phyloP scores from a whole-genome alignment of 2,888 invertebrate species.

The Lagria hirta region DNA sequence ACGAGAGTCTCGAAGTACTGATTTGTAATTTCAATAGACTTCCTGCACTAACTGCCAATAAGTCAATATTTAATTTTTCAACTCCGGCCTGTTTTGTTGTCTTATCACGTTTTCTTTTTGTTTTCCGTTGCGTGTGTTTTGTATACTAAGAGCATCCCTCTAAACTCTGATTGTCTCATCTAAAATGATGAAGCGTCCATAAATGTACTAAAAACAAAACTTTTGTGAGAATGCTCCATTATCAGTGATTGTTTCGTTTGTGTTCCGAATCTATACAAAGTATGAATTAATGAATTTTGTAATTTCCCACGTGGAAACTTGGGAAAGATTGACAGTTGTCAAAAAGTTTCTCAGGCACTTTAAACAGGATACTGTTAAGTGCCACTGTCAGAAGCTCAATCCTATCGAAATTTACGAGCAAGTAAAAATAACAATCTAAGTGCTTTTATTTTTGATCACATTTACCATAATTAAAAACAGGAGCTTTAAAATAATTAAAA shows the following conservation, averaged over 20 bases:
- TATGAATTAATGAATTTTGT: too few relatives aligned
- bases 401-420: constrained; percentile 13
- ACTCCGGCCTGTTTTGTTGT: constrained; percentile 12
- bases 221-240: too few relatives aligned
- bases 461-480: not conserved
- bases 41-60: constrained; percentile 19
- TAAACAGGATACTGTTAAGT: constrained; percentile 27
- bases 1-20: constrained; percentile 9
- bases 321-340: constrained; percentile 8
- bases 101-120: constrained; percentile 22
- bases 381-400: constrained; percentile 20
- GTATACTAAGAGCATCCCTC: constrained; percentile 3
- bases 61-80: constrained; percentile 23
- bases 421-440: constrained; percentile 25
- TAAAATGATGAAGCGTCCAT: not conserved
- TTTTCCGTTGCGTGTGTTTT: constrained; percentile 21
- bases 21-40: constrained; percentile 20
- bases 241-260: too few relatives aligned
- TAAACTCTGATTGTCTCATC: not conserved
- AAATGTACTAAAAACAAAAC: too few relatives aligned
- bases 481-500: not conserved
- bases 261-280: too few relatives aligned
- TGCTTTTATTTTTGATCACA: constrained; percentile 21
- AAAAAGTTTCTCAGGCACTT: constrained; percentile 7
- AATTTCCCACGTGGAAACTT: too few relatives aligned